Evolutionary conservation across 35 echinoderm and acorn worm species (phyloP).

Genomic region (Heliocidaris tuberculata): DNA sequence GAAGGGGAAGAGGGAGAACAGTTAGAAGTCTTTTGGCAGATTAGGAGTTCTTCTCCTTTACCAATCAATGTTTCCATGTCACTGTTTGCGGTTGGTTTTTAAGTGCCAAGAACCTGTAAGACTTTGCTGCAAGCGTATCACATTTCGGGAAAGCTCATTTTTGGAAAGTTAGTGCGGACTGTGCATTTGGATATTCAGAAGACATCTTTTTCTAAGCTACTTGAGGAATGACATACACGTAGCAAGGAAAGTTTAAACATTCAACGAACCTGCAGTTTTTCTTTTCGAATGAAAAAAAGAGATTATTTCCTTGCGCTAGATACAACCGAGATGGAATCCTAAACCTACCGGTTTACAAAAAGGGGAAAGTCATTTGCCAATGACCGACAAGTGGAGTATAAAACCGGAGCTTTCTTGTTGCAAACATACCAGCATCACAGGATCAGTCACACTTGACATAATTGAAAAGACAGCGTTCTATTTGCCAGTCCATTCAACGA

Average conservation of each 20-base stretch:
- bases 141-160: neutral
- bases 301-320: neutral
- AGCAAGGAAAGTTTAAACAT: neutral
- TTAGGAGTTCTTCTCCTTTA: neutral
- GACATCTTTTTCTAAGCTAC: neutral
- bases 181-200: neutral
- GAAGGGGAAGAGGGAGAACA: constrained; percentile 14
- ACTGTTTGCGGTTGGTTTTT: neutral
- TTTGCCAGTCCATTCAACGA: neutral
- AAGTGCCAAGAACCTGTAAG: neutral
- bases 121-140: neutral
- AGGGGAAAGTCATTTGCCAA: neutral
- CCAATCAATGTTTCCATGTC: neutral
- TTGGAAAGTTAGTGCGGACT: neutral
- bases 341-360: neutral
- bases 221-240: neutral
- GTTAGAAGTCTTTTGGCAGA: neutral
- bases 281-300: neutral
- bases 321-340: neutral
- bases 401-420: neutral
- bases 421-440: neutral
- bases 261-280: neutral
- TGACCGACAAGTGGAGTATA: neutral
- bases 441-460: neutral
- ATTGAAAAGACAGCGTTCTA: neutral